Evolutionary conservation across 2,888 invertebrate genomes (phyloP).

Genomic region (Aproaerema taeniolella): DNA sequence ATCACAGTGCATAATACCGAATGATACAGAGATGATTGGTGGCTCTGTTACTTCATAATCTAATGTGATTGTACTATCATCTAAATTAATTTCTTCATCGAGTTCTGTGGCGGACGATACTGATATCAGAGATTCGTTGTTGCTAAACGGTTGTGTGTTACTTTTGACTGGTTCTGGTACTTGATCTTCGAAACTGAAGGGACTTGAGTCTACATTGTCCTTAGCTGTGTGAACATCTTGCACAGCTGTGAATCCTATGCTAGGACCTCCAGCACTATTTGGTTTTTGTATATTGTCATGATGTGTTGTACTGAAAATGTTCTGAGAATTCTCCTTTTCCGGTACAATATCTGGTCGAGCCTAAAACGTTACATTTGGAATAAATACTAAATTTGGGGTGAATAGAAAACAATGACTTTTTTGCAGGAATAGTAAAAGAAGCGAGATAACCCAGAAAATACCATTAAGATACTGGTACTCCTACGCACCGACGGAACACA

Average conservation of each 20-base stretch:
- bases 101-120: conserved; percentile 34
- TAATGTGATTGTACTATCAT: conserved; percentile 30
- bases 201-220: conserved; percentile 17
- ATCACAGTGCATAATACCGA: conserved; percentile 42
- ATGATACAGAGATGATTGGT: conserved; percentile 39
- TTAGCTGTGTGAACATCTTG: conserved; percentile 31
- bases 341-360: too few relatives aligned
- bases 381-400: too few relatives aligned
- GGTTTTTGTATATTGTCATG: conserved; percentile 19
- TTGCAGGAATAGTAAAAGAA: too few relatives aligned
- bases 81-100: conserved; percentile 9
- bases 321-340: conserved; percentile 35
- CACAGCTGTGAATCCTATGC: conserved; percentile 37
- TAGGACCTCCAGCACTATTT: conserved; percentile 22
- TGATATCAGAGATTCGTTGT: conserved; percentile 25
- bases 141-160: conserved; percentile 5
- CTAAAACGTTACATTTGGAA: too few relatives aligned
- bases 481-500: too few relatives aligned
- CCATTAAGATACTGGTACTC: too few relatives aligned
- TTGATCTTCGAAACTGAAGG: conserved; percentile 14
- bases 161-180: conserved; percentile 10
- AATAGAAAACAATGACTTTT: too few relatives aligned
- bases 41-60: conserved; percentile 28
- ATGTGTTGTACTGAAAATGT: conserved; percentile 20
- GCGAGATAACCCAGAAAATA: too few relatives aligned